Base-by-base conservation (phyloP, 2,113 vertebrate genomes). In the Galeopterus variegatus region DNA sequence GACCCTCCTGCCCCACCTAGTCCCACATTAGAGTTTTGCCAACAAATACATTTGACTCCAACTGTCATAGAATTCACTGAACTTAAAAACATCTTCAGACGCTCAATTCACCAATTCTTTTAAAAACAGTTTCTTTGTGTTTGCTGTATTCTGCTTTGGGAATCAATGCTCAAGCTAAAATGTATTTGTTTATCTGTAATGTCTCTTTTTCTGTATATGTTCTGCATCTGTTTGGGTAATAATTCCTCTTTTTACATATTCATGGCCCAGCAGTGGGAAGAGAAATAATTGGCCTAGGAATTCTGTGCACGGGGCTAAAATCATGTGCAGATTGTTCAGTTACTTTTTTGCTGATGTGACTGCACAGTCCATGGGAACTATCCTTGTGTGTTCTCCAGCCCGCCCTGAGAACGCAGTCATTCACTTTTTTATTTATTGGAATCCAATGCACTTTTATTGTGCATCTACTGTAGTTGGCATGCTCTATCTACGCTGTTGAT, bases 11-110 rank as follows among this genome's bases (percentile, higher is more conserved):
- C 62, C 77, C 89, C 58, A 90, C 84, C 60, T 91, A 50, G 18
- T 96, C 88, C 52, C 60, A 90, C 50, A 52, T 62, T 60, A 76
- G 28, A 81, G 85, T 82, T 73, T 28, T 97, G 90, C 91, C 95
- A 97, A 96, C 67, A 88, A 70, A 54, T 41, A 75, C 80, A 90
- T 72, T 90, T 95, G 77, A 41, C n/a, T 95, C 52, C 76, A 48
- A 65, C 93, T 94, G 88, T 92, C 81, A 19, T 13, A 41, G 88
- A 88, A 76, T 54, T 80, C 60, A 85, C 33, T 3, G 28, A 92
- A 28, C 45, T 67, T 87, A 52, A 69, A 85, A 90, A 96, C 62
- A 11, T 45, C 75, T 90, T 41, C 54, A 84, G 60, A 41, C 10
- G 1, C 52, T 60, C 52, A 81, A 56, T 81, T 76, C 50, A 41